These are phyloP conservation scores for Schizopygopsis malacanthus DNA, from an alignment of 2,797 vertebrate genomes.

Conservation along the genomic window DNA sequence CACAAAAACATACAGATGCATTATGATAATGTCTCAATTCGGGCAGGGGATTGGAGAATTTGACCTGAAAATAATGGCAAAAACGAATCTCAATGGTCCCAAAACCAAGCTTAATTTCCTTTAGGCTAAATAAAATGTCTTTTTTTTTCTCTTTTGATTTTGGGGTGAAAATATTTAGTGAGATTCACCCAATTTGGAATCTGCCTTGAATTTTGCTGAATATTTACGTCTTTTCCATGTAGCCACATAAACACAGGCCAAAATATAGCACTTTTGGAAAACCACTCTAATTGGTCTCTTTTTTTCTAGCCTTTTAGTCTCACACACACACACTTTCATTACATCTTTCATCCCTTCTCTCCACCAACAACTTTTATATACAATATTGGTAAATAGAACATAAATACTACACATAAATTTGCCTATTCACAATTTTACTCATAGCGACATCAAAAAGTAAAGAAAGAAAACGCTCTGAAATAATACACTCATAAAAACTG, in stretches of 20 bases:
- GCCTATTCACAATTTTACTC: slow-evolving; percentile 84
- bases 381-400: slow-evolving; percentile 86
- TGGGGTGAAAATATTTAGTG: background rate
- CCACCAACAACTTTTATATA: slow-evolving; percentile 83
- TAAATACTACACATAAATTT: slow-evolving; percentile 83
- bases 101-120: background rate
- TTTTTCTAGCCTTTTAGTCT: slow-evolving; percentile 67
- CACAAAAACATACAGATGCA: background rate
- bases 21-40: background rate
- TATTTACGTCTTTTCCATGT: slow-evolving; percentile 17
- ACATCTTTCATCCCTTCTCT: slow-evolving; percentile 61
- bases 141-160: slow-evolving; percentile 2
- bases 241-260: slow-evolving; percentile 59
- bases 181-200: slow-evolving; percentile 32
- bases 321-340: slow-evolving; percentile 71
- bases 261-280: slow-evolving; percentile 74
- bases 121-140: background rate
- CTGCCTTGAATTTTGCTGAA: slow-evolving; percentile 38
- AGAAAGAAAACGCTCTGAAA: slow-evolving; percentile 64
- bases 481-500: slow-evolving; percentile 61
- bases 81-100: background rate
- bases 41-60: no score
- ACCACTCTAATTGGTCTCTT: slow-evolving; percentile 53
- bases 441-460: slow-evolving; percentile 71
- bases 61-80: background rate